Evolutionary conservation across 2,797 vertebrate species (phyloP).

Genomic region (Molossus alvarezi): DNA sequence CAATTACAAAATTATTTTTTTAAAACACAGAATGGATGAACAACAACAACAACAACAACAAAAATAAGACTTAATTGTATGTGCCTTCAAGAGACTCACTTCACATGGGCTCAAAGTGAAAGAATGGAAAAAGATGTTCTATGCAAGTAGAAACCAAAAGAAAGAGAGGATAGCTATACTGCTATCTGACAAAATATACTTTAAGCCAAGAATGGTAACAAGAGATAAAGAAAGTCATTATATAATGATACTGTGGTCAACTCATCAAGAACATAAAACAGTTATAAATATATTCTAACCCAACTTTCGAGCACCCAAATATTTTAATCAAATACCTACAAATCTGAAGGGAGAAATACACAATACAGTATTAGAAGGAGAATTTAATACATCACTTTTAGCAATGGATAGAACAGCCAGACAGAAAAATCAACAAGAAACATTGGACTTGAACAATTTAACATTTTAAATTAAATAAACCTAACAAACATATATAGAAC

Average conservation of each 20-base stretch:
- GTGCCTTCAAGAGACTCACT: background rate
- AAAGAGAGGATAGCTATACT: background rate
- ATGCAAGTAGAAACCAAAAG: background rate
- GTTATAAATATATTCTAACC: background rate
- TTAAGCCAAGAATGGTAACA: background rate
- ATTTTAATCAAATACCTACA: background rate
- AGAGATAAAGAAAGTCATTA: background rate
- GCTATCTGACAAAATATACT: background rate
- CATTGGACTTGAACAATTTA: background rate
- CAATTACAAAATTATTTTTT: too few species aligned
- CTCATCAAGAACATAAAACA: background rate
- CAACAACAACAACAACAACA: background rate
- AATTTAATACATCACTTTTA: background rate
- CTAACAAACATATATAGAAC: background rate
- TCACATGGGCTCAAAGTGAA: background rate
- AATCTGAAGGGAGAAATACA: background rate
- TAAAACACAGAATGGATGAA: background rate
- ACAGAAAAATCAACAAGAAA: background rate
- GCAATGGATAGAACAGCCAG: background rate
- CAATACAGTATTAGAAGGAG: background rate
- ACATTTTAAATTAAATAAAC: background rate
- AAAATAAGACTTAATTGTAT: background rate
- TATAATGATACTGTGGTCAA: background rate
- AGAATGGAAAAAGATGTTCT: background rate
- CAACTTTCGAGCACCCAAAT: background rate